These are phyloP conservation scores for Cheiracanthium punctorium DNA, from an alignment of 2,888 invertebrate species.

Conservation along the genomic window DNA sequence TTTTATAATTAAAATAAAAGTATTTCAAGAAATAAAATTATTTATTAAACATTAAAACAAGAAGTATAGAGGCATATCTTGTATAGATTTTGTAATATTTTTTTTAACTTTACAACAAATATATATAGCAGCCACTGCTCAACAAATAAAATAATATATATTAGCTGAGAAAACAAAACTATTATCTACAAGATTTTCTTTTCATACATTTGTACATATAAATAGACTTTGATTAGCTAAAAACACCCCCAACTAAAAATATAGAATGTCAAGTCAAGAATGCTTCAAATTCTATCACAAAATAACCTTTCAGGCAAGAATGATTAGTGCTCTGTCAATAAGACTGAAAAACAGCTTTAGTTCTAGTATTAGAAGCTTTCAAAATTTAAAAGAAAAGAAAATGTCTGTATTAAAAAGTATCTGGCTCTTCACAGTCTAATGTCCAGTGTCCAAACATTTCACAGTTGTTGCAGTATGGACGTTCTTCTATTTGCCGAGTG, in stretches of 20 bases:
- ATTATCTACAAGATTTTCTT: neutral
- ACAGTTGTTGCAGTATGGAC: slow-evolving; percentile 94
- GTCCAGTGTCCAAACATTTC: slow-evolving; percentile 95
- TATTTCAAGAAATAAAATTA: slow-evolving; percentile 17
- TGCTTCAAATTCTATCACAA: neutral
- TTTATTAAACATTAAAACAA: slow-evolving; percentile 9
- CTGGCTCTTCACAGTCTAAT: slow-evolving; percentile 89
- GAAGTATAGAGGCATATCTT: neutral
- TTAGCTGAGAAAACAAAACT: neutral
- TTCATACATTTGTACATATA: slow-evolving; percentile 1
- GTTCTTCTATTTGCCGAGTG: slow-evolving; percentile 75
- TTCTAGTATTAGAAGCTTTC: neutral
- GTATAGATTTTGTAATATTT: neutral
- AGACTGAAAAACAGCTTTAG: neutral
- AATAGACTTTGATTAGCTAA: neutral
- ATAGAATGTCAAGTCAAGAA: slow-evolving; percentile 4
- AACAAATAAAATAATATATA: neutral
- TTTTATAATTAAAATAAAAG: no score
- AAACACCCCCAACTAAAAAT: slow-evolving; percentile 1
- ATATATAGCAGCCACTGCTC: neutral
- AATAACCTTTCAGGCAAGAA: neutral
- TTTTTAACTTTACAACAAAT: neutral
- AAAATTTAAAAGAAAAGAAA: neutral
- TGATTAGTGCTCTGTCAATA: neutral
- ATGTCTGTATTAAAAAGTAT: slow-evolving; percentile 80